Conservation (phyloP, 2,797 vertebrate species). For the Loris lydekkerianus region DNA sequence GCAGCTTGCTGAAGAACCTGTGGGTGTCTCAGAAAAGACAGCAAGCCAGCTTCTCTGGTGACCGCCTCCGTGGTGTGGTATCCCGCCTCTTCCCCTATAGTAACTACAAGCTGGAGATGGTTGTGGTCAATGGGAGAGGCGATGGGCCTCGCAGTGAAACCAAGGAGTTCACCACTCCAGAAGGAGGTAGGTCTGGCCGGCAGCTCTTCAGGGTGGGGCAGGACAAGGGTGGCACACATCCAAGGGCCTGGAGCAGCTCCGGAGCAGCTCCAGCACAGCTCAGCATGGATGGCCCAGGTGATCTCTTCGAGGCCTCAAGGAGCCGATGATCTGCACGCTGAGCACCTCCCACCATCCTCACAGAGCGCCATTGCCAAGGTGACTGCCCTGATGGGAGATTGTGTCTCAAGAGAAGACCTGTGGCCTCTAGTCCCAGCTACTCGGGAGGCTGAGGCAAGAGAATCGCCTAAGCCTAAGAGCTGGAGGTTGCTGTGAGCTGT, state of each 20-base stretch:
- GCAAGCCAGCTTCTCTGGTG: conserved; percentile 92
- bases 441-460: no score
- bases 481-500: no score
- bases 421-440: no score
- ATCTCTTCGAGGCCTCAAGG: not conserved
- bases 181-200: conserved; percentile 93
- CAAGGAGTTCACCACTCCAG: conserved; percentile 95
- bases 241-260: not conserved
- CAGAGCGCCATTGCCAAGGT: not conserved
- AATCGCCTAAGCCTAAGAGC: no score
- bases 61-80: conserved; percentile 91
- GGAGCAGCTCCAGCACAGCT: not conserved
- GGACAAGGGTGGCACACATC: not conserved
- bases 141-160: conserved; percentile 94
- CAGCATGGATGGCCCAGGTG: not conserved
- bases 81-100: conserved; percentile 95
- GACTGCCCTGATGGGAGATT: not conserved
- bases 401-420: not conserved
- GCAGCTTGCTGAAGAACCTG: conserved; percentile 94
- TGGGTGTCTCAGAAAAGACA: conserved; percentile 94
- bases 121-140: conserved; percentile 94
- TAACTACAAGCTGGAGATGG: conserved; percentile 97
- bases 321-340: not conserved
- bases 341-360: not conserved
- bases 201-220: conserved; percentile 50